A percentile compares a stretch with the other conserved stretches of the same genome.
These are phyloP conservation scores for Nothobranchius kuhntae DNA, from an alignment of 2,113 vertebrate genomes.

Conservation along the genomic window DNA sequence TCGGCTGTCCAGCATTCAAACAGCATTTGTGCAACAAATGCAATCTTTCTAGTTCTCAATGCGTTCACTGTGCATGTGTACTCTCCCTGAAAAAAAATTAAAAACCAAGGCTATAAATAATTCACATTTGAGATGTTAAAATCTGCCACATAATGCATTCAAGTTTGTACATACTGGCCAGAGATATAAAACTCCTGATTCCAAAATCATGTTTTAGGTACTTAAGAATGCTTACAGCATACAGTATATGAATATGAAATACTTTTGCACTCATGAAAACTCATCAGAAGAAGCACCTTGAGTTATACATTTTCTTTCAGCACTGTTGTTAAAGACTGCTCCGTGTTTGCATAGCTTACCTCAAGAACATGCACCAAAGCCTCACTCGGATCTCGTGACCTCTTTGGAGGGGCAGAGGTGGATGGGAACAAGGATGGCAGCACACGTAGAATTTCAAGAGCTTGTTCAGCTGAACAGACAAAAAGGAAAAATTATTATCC, in stretches of 20 bases:
- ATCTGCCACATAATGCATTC: background rate
- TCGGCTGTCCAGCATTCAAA: too few species aligned
- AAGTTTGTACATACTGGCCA: background rate
- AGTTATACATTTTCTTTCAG: background rate
- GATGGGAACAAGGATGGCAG: constrained; percentile 50
- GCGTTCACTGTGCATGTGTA: background rate
- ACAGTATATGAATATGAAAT: too few species aligned
- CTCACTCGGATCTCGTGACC: constrained; percentile 1
- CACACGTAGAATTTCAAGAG: constrained; percentile 36
- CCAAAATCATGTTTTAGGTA: too few species aligned
- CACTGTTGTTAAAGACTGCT: background rate
- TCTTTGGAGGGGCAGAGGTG: constrained; percentile 39
- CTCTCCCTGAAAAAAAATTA: background rate
- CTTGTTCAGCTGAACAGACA: constrained; percentile 39
- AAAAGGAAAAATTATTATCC: constrained; percentile 1
- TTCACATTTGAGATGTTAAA: background rate
- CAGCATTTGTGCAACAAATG: too few species aligned
- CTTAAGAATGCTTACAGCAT: too few species aligned
- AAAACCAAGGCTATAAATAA: background rate
- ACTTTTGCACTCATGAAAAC: background rate
- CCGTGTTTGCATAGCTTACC: constrained; percentile 32
- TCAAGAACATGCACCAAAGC: constrained; percentile 43
- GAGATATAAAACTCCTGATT: background rate
- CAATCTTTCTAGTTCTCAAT: too few species aligned
- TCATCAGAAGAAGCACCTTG: background rate